A percentile compares a stretch with the other conserved stretches of the same genome.
Conservation (phyloP, 2,888 invertebrate genomes). For the Zootermopsis nevadensis region DNA sequence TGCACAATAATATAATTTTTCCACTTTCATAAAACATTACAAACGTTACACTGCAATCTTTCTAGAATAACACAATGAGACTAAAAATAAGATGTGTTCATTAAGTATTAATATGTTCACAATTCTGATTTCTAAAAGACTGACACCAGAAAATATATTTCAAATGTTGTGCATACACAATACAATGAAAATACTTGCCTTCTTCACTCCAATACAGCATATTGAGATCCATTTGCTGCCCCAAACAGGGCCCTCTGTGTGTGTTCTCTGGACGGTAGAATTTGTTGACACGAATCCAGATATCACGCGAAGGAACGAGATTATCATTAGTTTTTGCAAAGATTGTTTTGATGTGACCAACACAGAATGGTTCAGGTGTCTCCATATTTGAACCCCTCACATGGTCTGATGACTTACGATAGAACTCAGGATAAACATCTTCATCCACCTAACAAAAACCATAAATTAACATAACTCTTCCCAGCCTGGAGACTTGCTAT, state of each 20-base stretch:
- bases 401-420: conserved; percentile 76
- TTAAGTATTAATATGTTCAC: no score
- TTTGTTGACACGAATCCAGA: conserved; percentile 75
- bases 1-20: no score
- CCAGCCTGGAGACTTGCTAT: background rate
- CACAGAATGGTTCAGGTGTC: conserved; percentile 80
- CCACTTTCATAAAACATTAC: no score
- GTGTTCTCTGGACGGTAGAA: conserved; percentile 84
- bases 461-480: conserved; percentile 3
- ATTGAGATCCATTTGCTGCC: conserved; percentile 76
- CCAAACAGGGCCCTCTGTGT: conserved; percentile 66
- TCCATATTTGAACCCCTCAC: conserved; percentile 78
- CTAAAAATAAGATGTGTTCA: no score
- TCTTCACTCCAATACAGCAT: conserved; percentile 83
- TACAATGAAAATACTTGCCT: conserved; percentile 63
- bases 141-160: no score
- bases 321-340: conserved; percentile 67
- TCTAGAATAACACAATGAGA: no score
- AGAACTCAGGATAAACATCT: conserved; percentile 82
- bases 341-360: conserved; percentile 77
- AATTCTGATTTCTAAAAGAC: no score
- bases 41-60: no score
- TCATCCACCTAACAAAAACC: conserved; percentile 70
- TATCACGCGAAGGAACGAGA: conserved; percentile 68
- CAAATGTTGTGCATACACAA: background rate